Evolutionary conservation across 1,140 invertebrate genomes (phyloP).

Genomic region (Trichonephila clavata): DNA sequence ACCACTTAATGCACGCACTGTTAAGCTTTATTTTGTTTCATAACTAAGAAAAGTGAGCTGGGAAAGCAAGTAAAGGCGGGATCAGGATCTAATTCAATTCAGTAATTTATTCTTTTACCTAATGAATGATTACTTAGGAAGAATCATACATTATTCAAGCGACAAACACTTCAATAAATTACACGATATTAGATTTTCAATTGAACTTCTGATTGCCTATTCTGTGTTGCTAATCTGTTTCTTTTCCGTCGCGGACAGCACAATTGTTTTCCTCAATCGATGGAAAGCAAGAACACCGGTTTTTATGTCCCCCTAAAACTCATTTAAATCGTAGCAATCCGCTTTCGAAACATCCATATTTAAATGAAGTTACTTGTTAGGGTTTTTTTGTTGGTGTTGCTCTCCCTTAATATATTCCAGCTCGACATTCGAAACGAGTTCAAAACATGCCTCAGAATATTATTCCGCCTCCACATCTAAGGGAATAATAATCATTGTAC

Average conservation of each 20-base stretch:
- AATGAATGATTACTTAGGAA: slow-evolving; percentile 48
- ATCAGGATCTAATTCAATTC: slow-evolving; percentile 20
- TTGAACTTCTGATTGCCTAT: slow-evolving; percentile 59
- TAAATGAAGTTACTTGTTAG: slow-evolving; percentile 72
- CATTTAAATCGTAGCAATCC: slow-evolving; percentile 59
- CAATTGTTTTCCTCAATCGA: slow-evolving; percentile 62
- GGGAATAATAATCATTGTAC: slow-evolving; percentile 46
- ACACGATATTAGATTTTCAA: slow-evolving; percentile 69
- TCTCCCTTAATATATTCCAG: slow-evolving; percentile 53
- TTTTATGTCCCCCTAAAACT: slow-evolving; percentile 66
- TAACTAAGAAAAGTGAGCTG: neutral
- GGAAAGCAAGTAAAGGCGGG: neutral
- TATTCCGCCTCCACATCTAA: neutral
- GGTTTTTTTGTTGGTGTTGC: slow-evolving; percentile 47
- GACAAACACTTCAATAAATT: slow-evolving; percentile 72
- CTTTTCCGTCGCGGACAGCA: slow-evolving; percentile 14
- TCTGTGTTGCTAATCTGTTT: slow-evolving; percentile 56
- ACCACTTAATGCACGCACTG: neutral
- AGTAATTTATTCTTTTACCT: slow-evolving; percentile 63
- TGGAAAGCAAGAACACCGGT: slow-evolving; percentile 43
- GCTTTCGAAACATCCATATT: slow-evolving; percentile 59
- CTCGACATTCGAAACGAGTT: slow-evolving; percentile 50
- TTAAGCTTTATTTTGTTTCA: neutral
- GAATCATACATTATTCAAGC: slow-evolving; percentile 65
- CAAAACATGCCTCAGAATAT: slow-evolving; percentile 28